A percentile compares a stretch with the other conserved stretches of the same genome.
Evolutionary conservation across 2,113 vertebrate genomes (phyloP).

Genomic region (Aptenodytes patagonicus): DNA sequence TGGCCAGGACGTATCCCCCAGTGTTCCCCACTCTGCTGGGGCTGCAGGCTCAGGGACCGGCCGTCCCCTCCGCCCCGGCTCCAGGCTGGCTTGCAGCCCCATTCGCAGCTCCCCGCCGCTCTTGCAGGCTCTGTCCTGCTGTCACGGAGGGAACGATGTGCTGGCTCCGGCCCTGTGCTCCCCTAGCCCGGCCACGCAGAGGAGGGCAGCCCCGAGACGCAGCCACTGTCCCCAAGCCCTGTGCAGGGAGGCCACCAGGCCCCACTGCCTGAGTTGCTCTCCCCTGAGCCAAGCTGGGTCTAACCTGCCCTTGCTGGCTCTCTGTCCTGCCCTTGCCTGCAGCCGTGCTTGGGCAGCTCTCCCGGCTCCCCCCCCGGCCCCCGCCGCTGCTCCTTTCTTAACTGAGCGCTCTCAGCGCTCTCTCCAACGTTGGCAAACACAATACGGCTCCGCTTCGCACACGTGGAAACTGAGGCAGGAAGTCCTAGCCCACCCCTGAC

Average conservation of each 20-base stretch:
- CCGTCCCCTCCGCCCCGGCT: fast-evolving
- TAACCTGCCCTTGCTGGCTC: not conserved
- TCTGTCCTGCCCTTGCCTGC: not conserved
- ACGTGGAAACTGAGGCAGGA: not conserved
- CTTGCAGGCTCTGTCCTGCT: fast-evolving
- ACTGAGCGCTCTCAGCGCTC: not conserved
- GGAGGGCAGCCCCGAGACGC: not conserved
- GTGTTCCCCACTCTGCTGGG: not conserved
- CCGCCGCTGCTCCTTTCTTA: not conserved
- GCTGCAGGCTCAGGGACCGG: not conserved
- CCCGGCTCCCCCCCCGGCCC: fast-evolving
- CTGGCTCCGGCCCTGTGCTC: not conserved
- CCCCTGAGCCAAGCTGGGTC: not conserved
- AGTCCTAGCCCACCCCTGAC: fast-evolving
- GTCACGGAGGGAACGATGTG: not conserved
- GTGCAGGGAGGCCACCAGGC: not conserved
- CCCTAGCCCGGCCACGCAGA: fast-evolving
- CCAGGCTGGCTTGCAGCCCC: not conserved
- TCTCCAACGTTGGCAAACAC: not conserved
- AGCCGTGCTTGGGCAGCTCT: not conserved
- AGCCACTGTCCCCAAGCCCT: not conserved
- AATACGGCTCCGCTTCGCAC: fast-evolving
- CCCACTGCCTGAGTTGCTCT: not conserved
- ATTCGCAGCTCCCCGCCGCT: fast-evolving
- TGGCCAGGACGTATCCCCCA: fast-evolving